Percentiles rank a stretch among this genome's conserved stretches.
Conservation (phyloP, 2,888 invertebrate genomes). For the Diplazon laetatorius region DNA sequence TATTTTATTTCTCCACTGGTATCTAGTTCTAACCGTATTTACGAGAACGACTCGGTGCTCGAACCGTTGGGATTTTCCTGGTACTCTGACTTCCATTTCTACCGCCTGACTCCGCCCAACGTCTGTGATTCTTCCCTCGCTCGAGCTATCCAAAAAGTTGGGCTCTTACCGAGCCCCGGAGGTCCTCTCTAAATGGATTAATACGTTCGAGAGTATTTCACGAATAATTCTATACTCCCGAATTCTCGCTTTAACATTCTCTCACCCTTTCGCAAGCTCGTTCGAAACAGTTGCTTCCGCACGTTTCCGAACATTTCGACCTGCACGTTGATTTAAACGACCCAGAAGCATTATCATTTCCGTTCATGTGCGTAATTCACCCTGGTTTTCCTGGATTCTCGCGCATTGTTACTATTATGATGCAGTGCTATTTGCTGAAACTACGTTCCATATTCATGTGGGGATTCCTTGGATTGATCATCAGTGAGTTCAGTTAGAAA, state of each 20-base stretch:
- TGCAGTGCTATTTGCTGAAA: neutral
- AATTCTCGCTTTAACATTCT: constrained; percentile 13
- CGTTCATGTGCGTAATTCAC: constrained; percentile 48
- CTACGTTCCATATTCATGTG: neutral
- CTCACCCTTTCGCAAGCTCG: constrained; percentile 30
- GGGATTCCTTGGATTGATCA: neutral
- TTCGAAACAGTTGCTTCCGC: constrained; percentile 26
- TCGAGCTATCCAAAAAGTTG: constrained; percentile 45
- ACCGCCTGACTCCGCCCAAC: constrained; percentile 3
- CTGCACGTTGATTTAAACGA: constrained; percentile 48
- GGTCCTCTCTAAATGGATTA: constrained; percentile 54
- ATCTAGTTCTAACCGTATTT: constrained; percentile 39
- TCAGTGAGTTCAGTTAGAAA: neutral
- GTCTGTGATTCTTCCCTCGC: constrained; percentile 22
- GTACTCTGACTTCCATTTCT: constrained; percentile 1
- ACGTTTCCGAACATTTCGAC: constrained; percentile 57
- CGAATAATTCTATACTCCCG: constrained; percentile 39
- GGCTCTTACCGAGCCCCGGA: constrained; percentile 44
- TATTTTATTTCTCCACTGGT: neutral
- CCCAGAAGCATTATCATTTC: constrained; percentile 56
- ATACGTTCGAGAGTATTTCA: constrained; percentile 47
- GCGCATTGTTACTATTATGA: neutral
- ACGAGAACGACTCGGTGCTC: neutral
- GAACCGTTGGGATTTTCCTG: constrained; percentile 20
- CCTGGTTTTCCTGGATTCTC: constrained; percentile 2